Conservation (phyloP, 1,140 invertebrate species). For the Drosophila lini region DNA sequence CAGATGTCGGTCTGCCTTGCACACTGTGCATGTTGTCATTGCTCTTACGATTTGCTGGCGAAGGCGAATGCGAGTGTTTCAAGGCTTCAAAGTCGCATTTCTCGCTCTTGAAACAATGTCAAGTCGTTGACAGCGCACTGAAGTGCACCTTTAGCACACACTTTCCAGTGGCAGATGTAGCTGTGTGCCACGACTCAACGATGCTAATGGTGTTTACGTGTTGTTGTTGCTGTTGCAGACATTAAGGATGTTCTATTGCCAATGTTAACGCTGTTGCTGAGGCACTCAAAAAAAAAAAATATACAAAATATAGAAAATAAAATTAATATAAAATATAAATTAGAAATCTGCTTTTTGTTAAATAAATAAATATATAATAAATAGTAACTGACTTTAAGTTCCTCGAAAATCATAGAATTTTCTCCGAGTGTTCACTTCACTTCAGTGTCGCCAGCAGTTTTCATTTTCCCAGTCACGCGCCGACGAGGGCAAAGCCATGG, state of each 20-base stretch:
- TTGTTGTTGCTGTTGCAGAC: conserved; percentile 57
- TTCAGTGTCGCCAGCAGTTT: conserved; percentile 38
- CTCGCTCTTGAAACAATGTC: conserved; percentile 76
- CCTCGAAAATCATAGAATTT: neutral
- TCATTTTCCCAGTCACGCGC: conserved; percentile 59
- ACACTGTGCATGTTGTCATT: conserved; percentile 44
- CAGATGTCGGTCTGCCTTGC: conserved; percentile 19
- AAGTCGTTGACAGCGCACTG: conserved; percentile 71
- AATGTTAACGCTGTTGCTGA: conserved; percentile 1
- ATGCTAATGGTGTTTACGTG: conserved; percentile 75
- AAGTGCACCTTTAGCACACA: conserved; percentile 53
- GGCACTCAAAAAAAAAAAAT: conserved; percentile 4
- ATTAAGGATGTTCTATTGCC: conserved; percentile 24
- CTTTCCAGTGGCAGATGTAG: conserved; percentile 10
- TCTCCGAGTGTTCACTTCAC: conserved; percentile 1
- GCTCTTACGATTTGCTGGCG: conserved; percentile 28
- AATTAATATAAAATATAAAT: too few relatives aligned
- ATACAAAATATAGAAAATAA: too few relatives aligned
- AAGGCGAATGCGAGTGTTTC: conserved; percentile 45
- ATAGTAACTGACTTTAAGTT: too few relatives aligned
- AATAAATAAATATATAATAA: too few relatives aligned
- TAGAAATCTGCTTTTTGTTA: too few relatives aligned
- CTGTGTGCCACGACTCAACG: conserved; percentile 39
- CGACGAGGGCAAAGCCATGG: conserved; percentile 14
- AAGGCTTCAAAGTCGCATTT: conserved; percentile 68